Evolutionary conservation across 1,140 invertebrate genomes (phyloP).

Genomic region (Drosophila obscura): DNA sequence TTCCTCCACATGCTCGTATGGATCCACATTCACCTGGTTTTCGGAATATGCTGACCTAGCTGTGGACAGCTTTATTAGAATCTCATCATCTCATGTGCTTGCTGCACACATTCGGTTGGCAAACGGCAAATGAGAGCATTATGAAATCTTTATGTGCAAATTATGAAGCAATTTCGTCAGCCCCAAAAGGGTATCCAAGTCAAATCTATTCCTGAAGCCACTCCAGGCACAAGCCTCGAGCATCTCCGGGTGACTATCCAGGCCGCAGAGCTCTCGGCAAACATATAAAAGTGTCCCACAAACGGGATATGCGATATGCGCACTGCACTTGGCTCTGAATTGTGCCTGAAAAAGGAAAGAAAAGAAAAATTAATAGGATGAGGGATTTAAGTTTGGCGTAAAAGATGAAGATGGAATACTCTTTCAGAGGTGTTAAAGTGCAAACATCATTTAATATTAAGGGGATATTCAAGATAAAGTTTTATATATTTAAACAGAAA

Average conservation of each 20-base stretch:
- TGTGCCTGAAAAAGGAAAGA: constrained; percentile 9
- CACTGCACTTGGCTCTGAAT: constrained; percentile 44
- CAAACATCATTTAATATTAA: no score
- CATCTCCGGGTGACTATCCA: constrained; percentile 19
- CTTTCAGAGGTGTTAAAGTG: neutral
- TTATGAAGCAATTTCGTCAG: constrained; percentile 53
- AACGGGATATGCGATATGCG: constrained; percentile 57
- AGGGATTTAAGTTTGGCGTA: neutral
- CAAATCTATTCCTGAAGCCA: constrained; percentile 26
- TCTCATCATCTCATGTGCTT: neutral
- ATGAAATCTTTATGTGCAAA: constrained; percentile 40
- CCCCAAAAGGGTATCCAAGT: constrained; percentile 18
- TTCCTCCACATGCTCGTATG: no score
- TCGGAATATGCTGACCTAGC: constrained; percentile 14
- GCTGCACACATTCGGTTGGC: constrained; percentile 13
- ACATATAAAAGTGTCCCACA: constrained; percentile 50
- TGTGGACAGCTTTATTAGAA: neutral
- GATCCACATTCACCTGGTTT: neutral
- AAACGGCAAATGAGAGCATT: constrained; percentile 8
- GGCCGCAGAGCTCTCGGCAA: constrained; percentile 49
- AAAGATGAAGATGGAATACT: neutral
- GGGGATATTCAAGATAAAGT: no score
- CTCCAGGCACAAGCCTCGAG: neutral
- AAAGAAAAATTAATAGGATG: constrained; percentile 3
- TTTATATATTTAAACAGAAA: no score